A percentile compares a stretch with the other conserved stretches of the same genome.
Conservation (phyloP, 2,113 vertebrate species). For the Lathamus discolor region DNA sequence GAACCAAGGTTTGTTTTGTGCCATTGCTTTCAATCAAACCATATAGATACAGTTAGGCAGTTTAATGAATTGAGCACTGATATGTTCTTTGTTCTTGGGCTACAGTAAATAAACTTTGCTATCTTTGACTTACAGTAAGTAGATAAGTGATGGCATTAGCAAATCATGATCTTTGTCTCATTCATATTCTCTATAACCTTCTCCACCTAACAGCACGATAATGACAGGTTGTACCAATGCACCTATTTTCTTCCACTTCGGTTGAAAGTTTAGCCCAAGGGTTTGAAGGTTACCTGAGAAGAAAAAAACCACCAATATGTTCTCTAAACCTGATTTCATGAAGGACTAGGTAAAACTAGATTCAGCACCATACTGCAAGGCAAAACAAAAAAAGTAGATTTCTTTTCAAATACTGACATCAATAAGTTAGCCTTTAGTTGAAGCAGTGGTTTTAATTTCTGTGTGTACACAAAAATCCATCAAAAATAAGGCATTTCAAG, state of each 20-base stretch:
- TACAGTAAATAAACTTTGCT: neutral
- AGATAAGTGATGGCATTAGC: neutral
- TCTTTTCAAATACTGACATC: neutral
- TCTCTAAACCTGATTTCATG: neutral
- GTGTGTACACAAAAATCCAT: neutral
- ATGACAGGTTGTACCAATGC: neutral
- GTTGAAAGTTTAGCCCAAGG: neutral
- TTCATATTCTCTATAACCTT: neutral
- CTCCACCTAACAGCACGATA: neutral
- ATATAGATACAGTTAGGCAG: rapidly evolving
- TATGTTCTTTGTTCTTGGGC: neutral
- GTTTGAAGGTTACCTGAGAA: neutral
- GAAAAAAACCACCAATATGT: neutral
- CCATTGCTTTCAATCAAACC: neutral
- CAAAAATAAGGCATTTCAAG: neutral
- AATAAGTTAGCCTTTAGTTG: neutral
- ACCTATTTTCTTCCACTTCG: neutral
- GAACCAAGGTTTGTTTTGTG: neutral
- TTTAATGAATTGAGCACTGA: neutral
- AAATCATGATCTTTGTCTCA: neutral
- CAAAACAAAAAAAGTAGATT: neutral
- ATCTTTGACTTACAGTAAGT: neutral
- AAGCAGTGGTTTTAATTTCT: neutral
- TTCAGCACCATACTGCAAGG: neutral
- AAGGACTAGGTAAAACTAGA: neutral